phyloP scores from a whole-genome alignment of 2,888 invertebrate species.

The Dolomedes plantarius region DNA sequence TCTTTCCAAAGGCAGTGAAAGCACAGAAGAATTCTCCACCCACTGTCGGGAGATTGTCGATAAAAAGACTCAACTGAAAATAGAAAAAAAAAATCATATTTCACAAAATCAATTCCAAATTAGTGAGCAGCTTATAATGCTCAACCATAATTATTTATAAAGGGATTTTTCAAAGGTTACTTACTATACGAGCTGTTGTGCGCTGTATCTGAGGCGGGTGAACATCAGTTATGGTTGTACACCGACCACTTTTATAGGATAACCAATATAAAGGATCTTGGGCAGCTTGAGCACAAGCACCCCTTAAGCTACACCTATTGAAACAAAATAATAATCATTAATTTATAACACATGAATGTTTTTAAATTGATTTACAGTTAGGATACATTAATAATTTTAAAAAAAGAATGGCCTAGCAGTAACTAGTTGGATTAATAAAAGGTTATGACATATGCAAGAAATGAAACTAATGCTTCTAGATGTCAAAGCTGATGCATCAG shows the following conservation, averaged over 20 bases:
- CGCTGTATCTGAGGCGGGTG: conserved; percentile 93
- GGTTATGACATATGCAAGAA: too few relatives aligned
- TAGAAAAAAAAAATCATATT: neutral
- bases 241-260: conserved; percentile 95
- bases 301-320: conserved; percentile 87
- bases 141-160: too few relatives aligned
- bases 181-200: conserved; percentile 90
- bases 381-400: too few relatives aligned
- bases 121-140: too few relatives aligned
- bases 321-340: neutral
- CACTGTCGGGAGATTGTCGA: conserved; percentile 95
- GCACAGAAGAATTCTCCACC: conserved; percentile 92
- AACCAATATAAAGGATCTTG: conserved; percentile 96
- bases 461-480: too few relatives aligned
- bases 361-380: too few relatives aligned
- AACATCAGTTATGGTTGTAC: conserved; percentile 95
- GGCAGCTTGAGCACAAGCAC: conserved; percentile 92
- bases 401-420: too few relatives aligned
- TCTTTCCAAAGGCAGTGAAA: conserved; percentile 85
- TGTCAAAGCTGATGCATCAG: too few relatives aligned
- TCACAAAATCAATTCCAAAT: too few relatives aligned
- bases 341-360: too few relatives aligned
- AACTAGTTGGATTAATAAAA: too few relatives aligned
- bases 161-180: conserved; percentile 73
- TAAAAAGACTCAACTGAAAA: conserved; percentile 87